Percentiles rank a stretch among this genome's conserved stretches.
These are phyloP conservation scores for Rhinogobius similis DNA, from an alignment of 2,113 vertebrate species.

Conservation along the genomic window DNA sequence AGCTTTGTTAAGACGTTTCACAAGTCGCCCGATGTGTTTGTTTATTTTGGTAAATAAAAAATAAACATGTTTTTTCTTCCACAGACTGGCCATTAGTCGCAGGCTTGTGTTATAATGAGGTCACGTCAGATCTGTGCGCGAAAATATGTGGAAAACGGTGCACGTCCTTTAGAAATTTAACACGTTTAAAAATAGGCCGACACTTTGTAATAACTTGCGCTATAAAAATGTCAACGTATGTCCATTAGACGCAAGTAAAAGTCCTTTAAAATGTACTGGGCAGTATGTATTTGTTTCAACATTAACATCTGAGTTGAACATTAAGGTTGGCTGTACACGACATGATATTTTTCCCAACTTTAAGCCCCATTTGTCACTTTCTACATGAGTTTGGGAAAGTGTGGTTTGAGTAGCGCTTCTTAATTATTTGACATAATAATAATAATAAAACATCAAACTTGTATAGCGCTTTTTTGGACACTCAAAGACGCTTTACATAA, in stretches of 20 bases:
- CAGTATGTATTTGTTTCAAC: neutral
- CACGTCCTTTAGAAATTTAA: neutral
- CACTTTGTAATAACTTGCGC: neutral
- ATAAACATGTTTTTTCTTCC: neutral
- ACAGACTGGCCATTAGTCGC: slow-evolving; percentile 10
- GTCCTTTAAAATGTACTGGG: no score
- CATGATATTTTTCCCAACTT: no score
- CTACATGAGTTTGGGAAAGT: no score
- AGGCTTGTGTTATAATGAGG: slow-evolving; percentile 33
- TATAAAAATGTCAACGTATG: neutral
- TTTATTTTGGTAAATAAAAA: slow-evolving; percentile 30
- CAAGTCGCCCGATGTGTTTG: slow-evolving; percentile 16
- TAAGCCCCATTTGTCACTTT: no score
- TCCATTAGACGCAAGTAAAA: neutral
- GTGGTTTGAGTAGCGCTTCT: no score
- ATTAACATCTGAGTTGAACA: neutral
- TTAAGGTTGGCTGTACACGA: no score
- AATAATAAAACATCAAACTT: no score
- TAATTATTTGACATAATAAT: no score
- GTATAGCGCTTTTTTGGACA: no score
- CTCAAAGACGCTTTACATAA: no score
- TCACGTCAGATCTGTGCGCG: slow-evolving; percentile 17
- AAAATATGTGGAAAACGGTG: neutral
- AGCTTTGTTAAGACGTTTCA: slow-evolving; percentile 35
- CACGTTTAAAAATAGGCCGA: neutral